Percentiles rank a stretch among this genome's conserved stretches.
Evolutionary conservation across 2,113 vertebrate genomes (phyloP).

Genomic region (Stigmatopora nigra): DNA sequence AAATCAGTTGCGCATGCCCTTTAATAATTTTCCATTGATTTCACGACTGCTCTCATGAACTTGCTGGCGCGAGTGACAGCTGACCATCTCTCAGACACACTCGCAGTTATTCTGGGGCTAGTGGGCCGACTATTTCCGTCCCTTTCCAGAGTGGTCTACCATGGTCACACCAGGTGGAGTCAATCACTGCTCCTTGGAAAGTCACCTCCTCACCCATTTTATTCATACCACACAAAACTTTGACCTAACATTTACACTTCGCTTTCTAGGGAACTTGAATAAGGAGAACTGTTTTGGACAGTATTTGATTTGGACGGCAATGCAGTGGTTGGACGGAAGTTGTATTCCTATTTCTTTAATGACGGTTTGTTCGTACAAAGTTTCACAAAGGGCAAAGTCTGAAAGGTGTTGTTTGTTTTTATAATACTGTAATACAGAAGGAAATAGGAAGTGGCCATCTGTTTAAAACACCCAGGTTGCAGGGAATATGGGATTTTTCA

Average conservation of each 20-base stretch:
- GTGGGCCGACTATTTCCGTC: constrained; percentile 58
- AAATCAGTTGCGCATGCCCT: background rate
- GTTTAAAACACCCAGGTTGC: background rate
- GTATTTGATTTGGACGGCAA: background rate
- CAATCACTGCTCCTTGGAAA: constrained; percentile 46
- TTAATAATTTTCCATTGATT: constrained; percentile 2
- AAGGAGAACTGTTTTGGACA: background rate
- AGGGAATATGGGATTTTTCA: background rate
- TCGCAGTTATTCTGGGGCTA: constrained; percentile 34
- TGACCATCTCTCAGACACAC: constrained; percentile 38
- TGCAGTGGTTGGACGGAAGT: background rate
- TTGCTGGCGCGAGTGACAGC: constrained; percentile 52
- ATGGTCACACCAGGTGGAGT: constrained; percentile 49
- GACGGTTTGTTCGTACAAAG: background rate
- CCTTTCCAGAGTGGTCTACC: constrained; percentile 20
- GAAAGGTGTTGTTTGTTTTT: background rate
- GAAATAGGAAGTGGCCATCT: background rate
- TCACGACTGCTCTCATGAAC: constrained; percentile 11
- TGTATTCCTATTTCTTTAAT: background rate
- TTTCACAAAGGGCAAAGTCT: background rate
- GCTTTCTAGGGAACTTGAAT: constrained; percentile 29
- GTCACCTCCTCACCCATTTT: constrained; percentile 27
- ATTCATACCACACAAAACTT: constrained; percentile 9
- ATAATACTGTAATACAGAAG: background rate
- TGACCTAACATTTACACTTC: background rate